Percentiles rank a stretch among this genome's conserved stretches.
Conservation (phyloP, 2,113 vertebrate genomes). For the Tringa solitaria region DNA sequence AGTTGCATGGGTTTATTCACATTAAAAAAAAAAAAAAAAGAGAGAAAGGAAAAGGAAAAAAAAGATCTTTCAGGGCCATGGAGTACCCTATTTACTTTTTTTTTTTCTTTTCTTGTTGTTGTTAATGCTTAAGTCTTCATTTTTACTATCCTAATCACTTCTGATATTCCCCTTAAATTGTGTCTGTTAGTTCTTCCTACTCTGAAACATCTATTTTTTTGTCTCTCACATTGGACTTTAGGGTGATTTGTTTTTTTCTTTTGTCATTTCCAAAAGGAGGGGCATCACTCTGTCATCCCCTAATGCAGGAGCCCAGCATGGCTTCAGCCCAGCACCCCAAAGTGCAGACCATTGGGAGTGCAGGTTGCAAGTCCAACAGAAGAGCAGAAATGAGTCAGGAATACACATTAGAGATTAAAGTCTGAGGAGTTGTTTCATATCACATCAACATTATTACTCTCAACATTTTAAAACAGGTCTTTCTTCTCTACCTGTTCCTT, state of each 20-base stretch:
- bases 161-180: neutral
- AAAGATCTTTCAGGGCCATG: neutral
- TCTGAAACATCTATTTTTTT: neutral
- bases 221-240: neutral
- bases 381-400: neutral
- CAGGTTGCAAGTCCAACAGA: neutral
- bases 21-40: neutral
- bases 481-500: neutral
- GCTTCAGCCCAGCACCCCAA: neutral
- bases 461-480: neutral
- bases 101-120: neutral
- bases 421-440: neutral
- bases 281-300: neutral
- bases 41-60: neutral
- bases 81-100: neutral
- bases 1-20: neutral
- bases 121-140: neutral
- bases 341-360: neutral
- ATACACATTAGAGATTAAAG: rapidly evolving
- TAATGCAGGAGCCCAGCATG: neutral
- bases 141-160: neutral
- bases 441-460: neutral
- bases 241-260: neutral
- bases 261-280: neutral
- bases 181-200: neutral